phyloP scores from a whole-genome alignment of 2,113 vertebrate species.

The Eublepharis macularius region DNA sequence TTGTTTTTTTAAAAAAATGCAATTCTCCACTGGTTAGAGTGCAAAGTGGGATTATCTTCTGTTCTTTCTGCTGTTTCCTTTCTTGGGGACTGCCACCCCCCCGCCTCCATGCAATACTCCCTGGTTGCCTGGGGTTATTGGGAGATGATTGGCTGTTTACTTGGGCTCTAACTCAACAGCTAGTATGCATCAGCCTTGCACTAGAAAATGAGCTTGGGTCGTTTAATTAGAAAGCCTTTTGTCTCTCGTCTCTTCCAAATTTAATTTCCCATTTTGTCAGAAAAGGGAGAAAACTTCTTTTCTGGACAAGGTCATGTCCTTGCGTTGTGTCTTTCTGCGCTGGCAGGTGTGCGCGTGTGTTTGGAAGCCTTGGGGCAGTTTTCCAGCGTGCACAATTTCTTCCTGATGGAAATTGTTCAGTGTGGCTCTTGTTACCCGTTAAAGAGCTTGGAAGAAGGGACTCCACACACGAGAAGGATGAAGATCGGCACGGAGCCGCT shows the following conservation, averaged over 20 bases:
- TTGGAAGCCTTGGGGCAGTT: not conserved
- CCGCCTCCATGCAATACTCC: not conserved
- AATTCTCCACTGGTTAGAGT: not conserved
- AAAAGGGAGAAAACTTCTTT: constrained; percentile 2
- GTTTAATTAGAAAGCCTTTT: not conserved
- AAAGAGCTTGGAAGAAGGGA: not conserved
- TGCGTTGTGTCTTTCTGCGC: not conserved
- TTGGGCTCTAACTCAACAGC: not conserved
- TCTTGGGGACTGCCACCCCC: not conserved
- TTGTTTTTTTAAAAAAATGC: not conserved
- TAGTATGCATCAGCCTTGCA: not conserved
- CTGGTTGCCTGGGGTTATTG: not conserved
- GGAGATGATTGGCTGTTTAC: not conserved
- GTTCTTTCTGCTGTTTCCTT: not conserved
- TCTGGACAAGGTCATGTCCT: not conserved
- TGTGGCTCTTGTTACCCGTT: not conserved
- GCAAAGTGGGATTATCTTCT: not conserved
- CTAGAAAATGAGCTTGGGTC: not conserved
- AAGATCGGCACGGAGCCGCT: not conserved
- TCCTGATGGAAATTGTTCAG: not conserved
- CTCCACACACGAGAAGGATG: not conserved
- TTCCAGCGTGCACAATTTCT: not conserved
- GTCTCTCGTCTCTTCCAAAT: not conserved
- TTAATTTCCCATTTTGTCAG: not conserved
- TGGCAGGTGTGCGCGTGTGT: not conserved